phyloP scores from a whole-genome alignment of 2,113 vertebrate species.

The Neopipo cinnamomea region DNA sequence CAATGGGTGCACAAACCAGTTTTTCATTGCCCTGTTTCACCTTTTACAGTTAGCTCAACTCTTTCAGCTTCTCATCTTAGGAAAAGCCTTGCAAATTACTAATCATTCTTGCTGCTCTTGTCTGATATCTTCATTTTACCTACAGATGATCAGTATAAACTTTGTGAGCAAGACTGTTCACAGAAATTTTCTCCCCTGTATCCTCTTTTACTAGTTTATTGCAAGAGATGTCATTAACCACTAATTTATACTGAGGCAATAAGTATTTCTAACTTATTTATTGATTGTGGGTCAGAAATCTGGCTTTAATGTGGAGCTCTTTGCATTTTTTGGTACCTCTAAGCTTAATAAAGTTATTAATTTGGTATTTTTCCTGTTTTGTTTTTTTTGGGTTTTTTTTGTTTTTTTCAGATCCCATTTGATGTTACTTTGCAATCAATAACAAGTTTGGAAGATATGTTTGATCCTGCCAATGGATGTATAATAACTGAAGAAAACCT shows the following conservation, averaged over 20 bases:
- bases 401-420: conserved; percentile 77
- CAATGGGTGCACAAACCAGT: not conserved
- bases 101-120: not conserved
- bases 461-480: conserved; percentile 77
- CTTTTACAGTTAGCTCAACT: not conserved
- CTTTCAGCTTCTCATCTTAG: not conserved
- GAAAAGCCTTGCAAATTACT: not conserved
- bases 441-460: conserved; percentile 78
- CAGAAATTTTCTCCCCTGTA: not conserved
- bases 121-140: not conserved
- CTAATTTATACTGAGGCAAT: not conserved
- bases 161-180: not conserved
- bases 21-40: not conserved
- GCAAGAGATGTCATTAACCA: not conserved
- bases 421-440: conserved; percentile 72
- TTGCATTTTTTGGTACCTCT: not conserved
- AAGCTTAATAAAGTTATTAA: not conserved
- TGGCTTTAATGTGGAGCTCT: not conserved
- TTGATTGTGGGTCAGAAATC: not conserved
- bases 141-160: not conserved
- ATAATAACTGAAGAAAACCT: conserved; percentile 69
- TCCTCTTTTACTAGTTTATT: not conserved
- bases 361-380: not conserved
- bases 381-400: not conserved
- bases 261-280: not conserved